A percentile compares a stretch with the other conserved stretches of the same genome.
These are phyloP conservation scores for Tipula vernalis DNA, from an alignment of 2,888 invertebrate genomes.

Conservation along the genomic window DNA sequence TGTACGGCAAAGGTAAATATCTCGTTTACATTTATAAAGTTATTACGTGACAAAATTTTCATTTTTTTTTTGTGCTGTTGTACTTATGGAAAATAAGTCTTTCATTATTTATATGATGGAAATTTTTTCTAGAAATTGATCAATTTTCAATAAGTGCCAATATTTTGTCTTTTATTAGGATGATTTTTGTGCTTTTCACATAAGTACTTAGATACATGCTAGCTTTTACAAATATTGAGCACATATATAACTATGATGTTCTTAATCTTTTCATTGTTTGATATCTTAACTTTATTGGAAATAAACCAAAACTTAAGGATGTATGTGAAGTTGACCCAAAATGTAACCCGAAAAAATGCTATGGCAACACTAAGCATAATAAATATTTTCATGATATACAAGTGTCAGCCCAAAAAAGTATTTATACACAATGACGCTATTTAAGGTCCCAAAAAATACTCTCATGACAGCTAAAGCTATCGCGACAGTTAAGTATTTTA, in stretches of 20 bases:
- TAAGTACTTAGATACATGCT: background rate
- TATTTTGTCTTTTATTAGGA: background rate
- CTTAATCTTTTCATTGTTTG: background rate
- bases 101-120: background rate
- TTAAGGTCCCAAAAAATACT: too few species aligned
- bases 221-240: background rate
- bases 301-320: too few species aligned
- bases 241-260: background rate
- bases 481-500: too few species aligned
- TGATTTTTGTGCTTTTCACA: background rate
- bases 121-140: background rate
- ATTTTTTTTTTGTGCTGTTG: background rate
- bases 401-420: too few species aligned
- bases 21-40: background rate
- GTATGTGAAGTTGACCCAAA: too few species aligned
- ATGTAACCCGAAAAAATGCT: too few species aligned
- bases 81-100: background rate
- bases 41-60: background rate
- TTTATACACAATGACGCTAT: too few species aligned
- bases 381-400: too few species aligned
- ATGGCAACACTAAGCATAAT: too few species aligned
- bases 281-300: background rate
- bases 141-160: background rate
- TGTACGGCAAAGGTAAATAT: background rate
- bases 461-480: too few species aligned